Conservation (phyloP, 2,113 vertebrate genomes). For the Saimiri boliviensis region DNA sequence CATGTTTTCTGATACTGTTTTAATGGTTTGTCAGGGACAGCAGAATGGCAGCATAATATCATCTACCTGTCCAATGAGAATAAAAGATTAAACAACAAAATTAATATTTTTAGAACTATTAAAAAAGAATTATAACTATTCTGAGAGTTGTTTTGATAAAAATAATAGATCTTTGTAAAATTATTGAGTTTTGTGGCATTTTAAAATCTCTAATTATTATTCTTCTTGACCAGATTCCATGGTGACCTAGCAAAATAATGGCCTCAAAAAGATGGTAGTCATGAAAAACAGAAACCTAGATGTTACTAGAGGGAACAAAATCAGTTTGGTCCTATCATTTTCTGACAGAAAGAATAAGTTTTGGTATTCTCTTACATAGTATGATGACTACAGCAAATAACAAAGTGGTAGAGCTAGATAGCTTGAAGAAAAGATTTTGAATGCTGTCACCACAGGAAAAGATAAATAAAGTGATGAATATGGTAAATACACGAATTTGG, state of each 20-base stretch:
- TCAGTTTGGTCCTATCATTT: background rate
- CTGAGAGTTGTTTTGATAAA: background rate
- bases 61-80: background rate
- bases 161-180: background rate
- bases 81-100: background rate
- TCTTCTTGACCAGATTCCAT: background rate
- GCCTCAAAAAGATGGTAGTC: background rate
- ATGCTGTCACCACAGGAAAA: background rate
- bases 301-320: no score
- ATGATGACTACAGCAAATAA: background rate
- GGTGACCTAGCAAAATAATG: background rate
- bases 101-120: background rate
- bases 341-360: background rate
- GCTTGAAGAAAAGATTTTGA: background rate
- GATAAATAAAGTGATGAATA: background rate
- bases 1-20: background rate
- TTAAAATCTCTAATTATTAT: background rate
- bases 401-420: background rate
- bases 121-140: background rate
- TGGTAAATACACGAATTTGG: background rate
- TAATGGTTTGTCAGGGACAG: background rate
- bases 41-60: background rate
- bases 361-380: background rate
- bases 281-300: background rate
- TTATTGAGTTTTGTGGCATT: background rate